These are phyloP conservation scores for Mormyrus iriodes DNA, from an alignment of 2,113 vertebrate genomes.

Conservation along the genomic window DNA sequence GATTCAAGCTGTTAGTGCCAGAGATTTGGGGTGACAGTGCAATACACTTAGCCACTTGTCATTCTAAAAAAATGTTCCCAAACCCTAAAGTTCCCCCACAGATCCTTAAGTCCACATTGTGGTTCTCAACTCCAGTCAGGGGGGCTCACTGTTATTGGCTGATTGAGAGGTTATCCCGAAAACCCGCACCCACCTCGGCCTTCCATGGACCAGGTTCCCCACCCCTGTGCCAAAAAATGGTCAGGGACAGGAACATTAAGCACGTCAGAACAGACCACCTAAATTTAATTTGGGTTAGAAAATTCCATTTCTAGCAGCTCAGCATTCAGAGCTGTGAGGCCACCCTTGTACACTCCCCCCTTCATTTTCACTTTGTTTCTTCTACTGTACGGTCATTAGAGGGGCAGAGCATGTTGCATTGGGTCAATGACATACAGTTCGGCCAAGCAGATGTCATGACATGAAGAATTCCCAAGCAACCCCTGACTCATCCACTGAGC, in stretches of 20 bases:
- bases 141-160: background rate
- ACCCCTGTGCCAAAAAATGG: background rate
- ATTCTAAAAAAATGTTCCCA: background rate
- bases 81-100: background rate
- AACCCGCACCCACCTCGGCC: too few relatives aligned
- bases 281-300: background rate
- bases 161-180: background rate
- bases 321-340: background rate
- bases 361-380: background rate
- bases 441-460: background rate
- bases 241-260: background rate
- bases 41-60: background rate
- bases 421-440: background rate
- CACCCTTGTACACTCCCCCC: background rate
- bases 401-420: background rate
- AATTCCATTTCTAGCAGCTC: background rate
- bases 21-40: background rate
- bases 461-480: background rate
- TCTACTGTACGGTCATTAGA: background rate
- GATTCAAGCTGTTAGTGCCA: background rate
- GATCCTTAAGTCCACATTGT: background rate
- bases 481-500: background rate
- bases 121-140: background rate
- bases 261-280: background rate
- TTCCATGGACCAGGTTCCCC: background rate